Evolutionary conservation across 2,888 invertebrate genomes (phyloP), one percentile per base, ranked within the genome.

Genomic region (Xylophagus ater): DNA sequence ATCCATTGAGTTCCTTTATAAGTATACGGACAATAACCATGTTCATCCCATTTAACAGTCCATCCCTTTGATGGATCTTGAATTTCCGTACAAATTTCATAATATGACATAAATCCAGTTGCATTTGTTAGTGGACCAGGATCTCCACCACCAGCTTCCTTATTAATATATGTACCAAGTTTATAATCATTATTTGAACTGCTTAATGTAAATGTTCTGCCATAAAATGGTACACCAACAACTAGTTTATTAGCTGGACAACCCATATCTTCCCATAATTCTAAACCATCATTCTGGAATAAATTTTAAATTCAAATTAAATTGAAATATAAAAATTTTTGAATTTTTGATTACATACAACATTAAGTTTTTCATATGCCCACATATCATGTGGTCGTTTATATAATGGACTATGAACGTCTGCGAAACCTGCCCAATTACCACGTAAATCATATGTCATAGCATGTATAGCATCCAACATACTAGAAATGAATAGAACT

Each of bases 381-480:
- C 80, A 88, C 57, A 88, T 86, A 60, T 90, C 89, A 54, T 85
- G 84, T 0, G 86, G 82, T 31, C 90, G 71, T 55, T 78, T 83
- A 60, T 86, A 87, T 1, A 90, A 67, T 1, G 89, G 85, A 52
- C 88, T 88, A 58, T 90, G 90, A 0, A 81, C 79, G 55, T 90
- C 89, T 1, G 89, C 88, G 55, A 88, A 88, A 12, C 89, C 89
- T 2, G 83, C 88, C 89, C 89, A 89, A 59, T 86, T 87, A 9
- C 87, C 87, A 43, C 87, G 72, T 32, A 87, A 69, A 62, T 87
- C 87, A 58, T 87, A 87, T 0, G 85, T 76, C 87, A 87, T 87
- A 31, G 82, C 85, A 56, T 87, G 86, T 37, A 87, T 76, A 0
- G 85, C 86, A 57, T 87, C 85, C 35, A 85, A 54, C 34, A 74